Base-by-base conservation (phyloP, 2,797 vertebrate genomes). In the Ctenosaura bakeri region DNA sequence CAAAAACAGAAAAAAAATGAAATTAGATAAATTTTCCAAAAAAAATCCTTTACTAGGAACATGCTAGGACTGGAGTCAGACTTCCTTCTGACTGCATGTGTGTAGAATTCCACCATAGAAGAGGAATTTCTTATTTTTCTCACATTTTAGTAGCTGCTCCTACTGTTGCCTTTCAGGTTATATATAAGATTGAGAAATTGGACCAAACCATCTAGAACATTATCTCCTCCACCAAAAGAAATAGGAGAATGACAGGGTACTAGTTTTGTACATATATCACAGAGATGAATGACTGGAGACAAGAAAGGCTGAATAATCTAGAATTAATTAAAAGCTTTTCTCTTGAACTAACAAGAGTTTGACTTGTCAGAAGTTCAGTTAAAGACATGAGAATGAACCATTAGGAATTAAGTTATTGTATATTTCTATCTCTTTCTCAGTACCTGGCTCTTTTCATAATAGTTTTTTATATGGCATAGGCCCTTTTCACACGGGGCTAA, bases 361-460 rank as follows among this genome's bases (percentile, higher is more conserved):
- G 78, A 42, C 54, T 93, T 78, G 29, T 79, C 16, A 79, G 50
- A 35, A 50, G 7, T 7, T 86, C 42, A 26, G 42, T 93, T 93
- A 92, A 14, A 86, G 91, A 64, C 0, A 46, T 93, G 89, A 89
- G 32, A 1, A n/a, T 79, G 71, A 52, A 5, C 91, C 4, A 56
- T 94, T 93, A 0, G 87, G 91, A 89, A 66, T 91, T 90, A 86
- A 76, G 35, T 0, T 2, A 62, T 88, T 86, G 32, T 90, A 22
- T 85, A 66, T 78, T 35, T 69, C 46, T 86, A 71, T 74, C 85
- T 85, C 84, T 92, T 71, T 10, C 69, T 46, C 79, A 35, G 6
- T 24, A 80, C 56, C 64, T 66, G 59, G 14, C 84, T 90, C 29
- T 77, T 91, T 92, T 86, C 78, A 71, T 50, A 89, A 87, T 35